Evolutionary conservation across 2,888 invertebrate species (phyloP).

Genomic region (Galerucella pusilla): DNA sequence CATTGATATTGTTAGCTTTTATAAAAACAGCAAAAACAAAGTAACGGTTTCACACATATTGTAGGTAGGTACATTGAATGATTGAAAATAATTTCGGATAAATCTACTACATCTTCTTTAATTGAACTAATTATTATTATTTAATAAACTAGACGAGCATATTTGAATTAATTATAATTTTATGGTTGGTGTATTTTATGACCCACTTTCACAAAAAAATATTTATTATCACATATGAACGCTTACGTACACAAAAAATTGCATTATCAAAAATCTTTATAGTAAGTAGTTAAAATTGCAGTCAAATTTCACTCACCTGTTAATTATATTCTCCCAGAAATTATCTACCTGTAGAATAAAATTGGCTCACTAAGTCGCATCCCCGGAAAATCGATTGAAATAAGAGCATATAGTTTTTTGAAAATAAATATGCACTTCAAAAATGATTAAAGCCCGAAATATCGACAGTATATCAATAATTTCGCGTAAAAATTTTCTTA

Average conservation of each 20-base stretch:
- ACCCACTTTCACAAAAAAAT: slow-evolving; percentile 39
- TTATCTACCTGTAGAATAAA: slow-evolving; percentile 13
- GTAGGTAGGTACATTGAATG: too few species aligned
- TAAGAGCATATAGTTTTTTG: not conserved
- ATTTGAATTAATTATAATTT: slow-evolving; percentile 31
- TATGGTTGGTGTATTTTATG: slow-evolving; percentile 38
- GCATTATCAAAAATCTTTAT: not conserved
- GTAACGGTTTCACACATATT: too few species aligned
- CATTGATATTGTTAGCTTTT: slow-evolving; percentile 10
- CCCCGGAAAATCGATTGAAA: not conserved
- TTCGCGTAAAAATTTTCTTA: slow-evolving; percentile 32
- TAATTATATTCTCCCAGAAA: slow-evolving; percentile 34
- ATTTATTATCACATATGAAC: slow-evolving; percentile 21
- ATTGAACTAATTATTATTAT: slow-evolving; percentile 16
- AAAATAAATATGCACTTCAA: not conserved
- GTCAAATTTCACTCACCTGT: slow-evolving; percentile 23
- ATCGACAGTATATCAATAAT: slow-evolving; percentile 31
- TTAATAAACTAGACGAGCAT: slow-evolving; percentile 19
- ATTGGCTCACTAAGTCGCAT: slow-evolving; percentile 17
- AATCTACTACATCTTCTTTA: slow-evolving; percentile 4
- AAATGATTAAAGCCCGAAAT: not conserved
- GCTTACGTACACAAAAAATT: slow-evolving; percentile 31
- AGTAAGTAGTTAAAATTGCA: not conserved
- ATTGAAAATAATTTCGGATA: not conserved
- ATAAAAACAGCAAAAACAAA: not conserved